Conservation (phyloP, 2,888 invertebrate species). For the Brenthis hecate region DNA sequence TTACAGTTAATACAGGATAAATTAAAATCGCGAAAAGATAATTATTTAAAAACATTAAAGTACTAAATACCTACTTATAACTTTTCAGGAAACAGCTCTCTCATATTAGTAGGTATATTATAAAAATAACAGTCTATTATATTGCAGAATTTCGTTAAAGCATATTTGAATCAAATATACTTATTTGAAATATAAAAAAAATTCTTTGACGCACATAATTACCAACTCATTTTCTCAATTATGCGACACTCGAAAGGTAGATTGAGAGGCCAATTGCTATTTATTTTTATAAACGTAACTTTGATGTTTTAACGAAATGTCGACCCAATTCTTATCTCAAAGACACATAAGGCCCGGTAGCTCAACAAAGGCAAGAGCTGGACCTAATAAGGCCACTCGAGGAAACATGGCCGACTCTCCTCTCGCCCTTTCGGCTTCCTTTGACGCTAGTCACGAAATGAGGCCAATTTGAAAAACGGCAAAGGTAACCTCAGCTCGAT, state of each 20-base stretch:
- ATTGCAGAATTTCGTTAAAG: no score
- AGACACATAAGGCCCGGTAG: constrained; percentile 65
- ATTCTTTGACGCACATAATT: constrained; percentile 15
- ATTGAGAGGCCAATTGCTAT: constrained; percentile 20
- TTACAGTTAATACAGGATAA: not conserved
- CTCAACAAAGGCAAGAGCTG: constrained; percentile 71
- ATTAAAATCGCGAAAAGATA: not conserved
- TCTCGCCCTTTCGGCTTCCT: constrained; percentile 59
- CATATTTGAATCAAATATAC: no score
- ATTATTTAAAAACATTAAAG: not conserved
- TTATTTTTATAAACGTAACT: constrained; percentile 44
- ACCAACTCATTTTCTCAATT: constrained; percentile 14
- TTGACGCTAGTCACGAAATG: constrained; percentile 65
- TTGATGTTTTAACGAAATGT: constrained; percentile 67
- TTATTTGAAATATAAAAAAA: constrained; percentile 7
- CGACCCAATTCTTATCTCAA: constrained; percentile 77
- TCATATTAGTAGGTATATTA: no score
- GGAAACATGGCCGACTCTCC: constrained; percentile 55
- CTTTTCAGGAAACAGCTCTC: no score
- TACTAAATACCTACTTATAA: not conserved
- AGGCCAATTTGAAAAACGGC: constrained; percentile 69
- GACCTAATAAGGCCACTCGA: constrained; percentile 74
- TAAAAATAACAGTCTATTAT: no score
- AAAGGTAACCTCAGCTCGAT: constrained; percentile 43
- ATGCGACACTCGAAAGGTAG: constrained; percentile 10